phyloP scores from a whole-genome alignment of 2,888 invertebrate genomes.

The Hypena proboscidalis region DNA sequence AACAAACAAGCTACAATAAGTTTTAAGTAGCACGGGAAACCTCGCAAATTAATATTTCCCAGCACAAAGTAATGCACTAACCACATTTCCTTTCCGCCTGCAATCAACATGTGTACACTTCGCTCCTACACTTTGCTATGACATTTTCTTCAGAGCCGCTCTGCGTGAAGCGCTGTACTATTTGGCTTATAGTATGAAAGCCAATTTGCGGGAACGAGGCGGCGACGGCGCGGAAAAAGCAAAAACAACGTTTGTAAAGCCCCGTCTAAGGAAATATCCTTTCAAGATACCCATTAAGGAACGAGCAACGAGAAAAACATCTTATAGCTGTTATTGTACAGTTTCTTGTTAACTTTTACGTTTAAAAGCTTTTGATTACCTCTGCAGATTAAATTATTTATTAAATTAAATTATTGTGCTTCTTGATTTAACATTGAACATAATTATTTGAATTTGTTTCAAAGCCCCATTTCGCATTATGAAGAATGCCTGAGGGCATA shows the following conservation, averaged over 20 bases:
- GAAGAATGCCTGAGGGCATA: not conserved
- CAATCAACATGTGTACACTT: slow-evolving; percentile 21
- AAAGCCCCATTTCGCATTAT: not conserved
- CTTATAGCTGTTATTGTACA: slow-evolving; percentile 33
- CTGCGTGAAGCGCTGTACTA: slow-evolving; percentile 45
- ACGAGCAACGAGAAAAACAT: slow-evolving; percentile 50
- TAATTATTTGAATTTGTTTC: slow-evolving; percentile 6
- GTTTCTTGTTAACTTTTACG: slow-evolving; percentile 35
- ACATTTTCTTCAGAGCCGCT: slow-evolving; percentile 37
- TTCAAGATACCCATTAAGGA: slow-evolving; percentile 53
- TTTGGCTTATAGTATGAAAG: slow-evolving; percentile 57
- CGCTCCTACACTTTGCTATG: slow-evolving; percentile 34
- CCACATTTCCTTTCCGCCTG: slow-evolving; percentile 24
- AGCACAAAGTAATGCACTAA: slow-evolving; percentile 8
- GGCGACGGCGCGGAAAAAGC: slow-evolving; percentile 46
- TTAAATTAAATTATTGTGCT: too few relatives aligned
- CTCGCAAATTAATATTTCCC: slow-evolving; percentile 20
- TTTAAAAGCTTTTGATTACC: slow-evolving; percentile 45
- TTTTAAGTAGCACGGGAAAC: too few relatives aligned
- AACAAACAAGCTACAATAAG: too few relatives aligned
- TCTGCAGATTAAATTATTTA: slow-evolving; percentile 26
- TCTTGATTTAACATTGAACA: slow-evolving; percentile 26
- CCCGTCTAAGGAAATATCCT: slow-evolving; percentile 52
- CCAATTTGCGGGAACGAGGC: slow-evolving; percentile 55
- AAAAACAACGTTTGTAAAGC: slow-evolving; percentile 57